Percentiles rank a stretch among this genome's conserved stretches.
These are phyloP conservation scores for Leptosomus discolor DNA, from an alignment of 2,113 vertebrate genomes.

Conservation along the genomic window DNA sequence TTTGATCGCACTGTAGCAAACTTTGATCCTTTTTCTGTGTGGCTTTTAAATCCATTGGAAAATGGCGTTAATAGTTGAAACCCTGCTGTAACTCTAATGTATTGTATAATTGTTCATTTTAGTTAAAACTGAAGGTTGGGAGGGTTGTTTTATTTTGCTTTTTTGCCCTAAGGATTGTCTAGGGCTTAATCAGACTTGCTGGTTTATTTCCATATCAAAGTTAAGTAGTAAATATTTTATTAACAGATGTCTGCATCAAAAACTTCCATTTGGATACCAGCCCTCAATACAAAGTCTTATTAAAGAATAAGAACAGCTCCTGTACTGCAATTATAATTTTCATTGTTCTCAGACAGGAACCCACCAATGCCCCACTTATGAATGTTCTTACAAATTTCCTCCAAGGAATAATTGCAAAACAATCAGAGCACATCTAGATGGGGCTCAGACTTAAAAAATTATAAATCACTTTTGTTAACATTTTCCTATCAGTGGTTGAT, in stretches of 20 bases:
- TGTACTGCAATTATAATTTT: slow-evolving; percentile 19
- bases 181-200: background rate
- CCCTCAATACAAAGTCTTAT: background rate
- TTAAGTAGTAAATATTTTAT: slow-evolving; percentile 54
- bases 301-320: background rate
- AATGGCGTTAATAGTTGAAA: background rate
- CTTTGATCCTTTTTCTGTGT: background rate
- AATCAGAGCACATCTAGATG: slow-evolving; percentile 42
- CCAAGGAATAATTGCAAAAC: slow-evolving; percentile 41
- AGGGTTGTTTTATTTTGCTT: background rate
- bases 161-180: background rate
- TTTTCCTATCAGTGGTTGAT: slow-evolving; percentile 42
- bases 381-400: slow-evolving; percentile 41
- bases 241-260: slow-evolving; percentile 43
- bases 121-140: background rate
- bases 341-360: slow-evolving; percentile 53
- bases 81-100: background rate
- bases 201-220: slow-evolving; percentile 46
- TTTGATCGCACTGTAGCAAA: background rate
- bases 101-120: background rate
- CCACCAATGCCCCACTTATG: slow-evolving; percentile 28
- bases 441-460: slow-evolving; percentile 37
- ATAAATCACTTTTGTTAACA: slow-evolving; percentile 41
- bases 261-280: slow-evolving; percentile 40
- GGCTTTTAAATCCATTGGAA: background rate